Evolutionary conservation across 2,797 vertebrate species (phyloP), one percentile per base, ranked within the genome.

Genomic region (Acanthurus tractus): DNA sequence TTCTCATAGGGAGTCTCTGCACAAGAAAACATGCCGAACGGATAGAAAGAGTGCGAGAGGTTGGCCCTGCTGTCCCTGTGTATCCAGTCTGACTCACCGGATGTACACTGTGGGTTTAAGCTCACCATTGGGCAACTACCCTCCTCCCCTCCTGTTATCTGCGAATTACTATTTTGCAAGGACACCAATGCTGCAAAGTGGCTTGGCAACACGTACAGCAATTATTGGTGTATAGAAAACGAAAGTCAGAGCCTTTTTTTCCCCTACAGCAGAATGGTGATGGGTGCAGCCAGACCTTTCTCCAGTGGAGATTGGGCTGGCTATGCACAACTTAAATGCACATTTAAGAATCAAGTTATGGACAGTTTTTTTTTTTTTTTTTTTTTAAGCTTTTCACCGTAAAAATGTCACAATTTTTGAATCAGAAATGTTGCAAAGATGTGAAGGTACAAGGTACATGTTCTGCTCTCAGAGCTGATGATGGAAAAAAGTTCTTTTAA

Each of bases 391-490:
- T 79, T 83, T 78, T 69, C 38, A 59, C 18, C 20, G n/a, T 7
- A 20, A 63, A 76, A 45, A 13, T 2, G 11, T 78, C 10, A 38
- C 17, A 77, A 7, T 63, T 23, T n/a, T 40, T 53, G 13, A 77
- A 42, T 45, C 17, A 64, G 12, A 14, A 53, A 22, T 49, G 36
- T 22, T 29, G 66, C 65, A 40, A 55, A 6, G 46, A 58, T 22
- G 6, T 40, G 44, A 61, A 73, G 72, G 79, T 82, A 75, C 80
- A 68, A 63, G 54, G 25, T 74, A 82, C 76, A 79, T 79, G 76
- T 61, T 76, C 72, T 67, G 40, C 76, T 57, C 61, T 66, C 54
- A 23, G 22, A 71, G 65, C 62, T 44, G 25, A 57, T 70, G 50
- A 55, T 8, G 23, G 63, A 76, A 38, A 48, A n/a, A 53, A 18